A percentile compares a stretch with the other conserved stretches of the same genome.
phyloP scores from a whole-genome alignment of 2,113 vertebrate genomes.

The Anoura caudifer region DNA sequence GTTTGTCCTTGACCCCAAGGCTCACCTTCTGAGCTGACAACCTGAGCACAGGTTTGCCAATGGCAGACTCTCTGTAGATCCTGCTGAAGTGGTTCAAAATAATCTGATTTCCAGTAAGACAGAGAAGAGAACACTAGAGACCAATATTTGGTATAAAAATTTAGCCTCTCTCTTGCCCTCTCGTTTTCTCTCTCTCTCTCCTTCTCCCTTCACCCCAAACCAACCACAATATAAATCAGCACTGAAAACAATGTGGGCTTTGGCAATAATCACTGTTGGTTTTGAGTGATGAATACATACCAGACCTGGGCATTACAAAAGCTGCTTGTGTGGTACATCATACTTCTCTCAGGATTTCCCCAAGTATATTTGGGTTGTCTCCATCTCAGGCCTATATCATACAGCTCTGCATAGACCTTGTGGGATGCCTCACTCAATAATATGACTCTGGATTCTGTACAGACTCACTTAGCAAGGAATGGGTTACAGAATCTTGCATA shows the following conservation, averaged over 20 bases:
- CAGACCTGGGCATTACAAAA: conserved; percentile 78
- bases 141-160: conserved; percentile 67
- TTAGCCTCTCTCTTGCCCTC: conserved; percentile 42
- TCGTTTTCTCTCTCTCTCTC: conserved; percentile 10
- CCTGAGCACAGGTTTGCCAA: not conserved
- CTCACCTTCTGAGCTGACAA: not conserved
- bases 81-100: conserved; percentile 31
- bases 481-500: not conserved
- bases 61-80: not conserved
- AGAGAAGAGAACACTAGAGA: conserved; percentile 59
- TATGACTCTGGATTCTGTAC: not conserved
- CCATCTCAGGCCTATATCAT: not conserved
- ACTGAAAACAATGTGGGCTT: conserved; percentile 81
- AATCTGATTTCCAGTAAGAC: conserved; percentile 6
- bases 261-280: conserved; percentile 77
- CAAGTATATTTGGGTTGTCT: conserved; percentile 56
- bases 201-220: not conserved
- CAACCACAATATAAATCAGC: conserved; percentile 82
- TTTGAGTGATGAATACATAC: conserved; percentile 79
- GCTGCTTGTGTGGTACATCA: conserved; percentile 79
- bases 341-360: conserved; percentile 69
- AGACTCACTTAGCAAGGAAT: not conserved
- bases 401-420: conserved; percentile 34
- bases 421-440: conserved; percentile 58
- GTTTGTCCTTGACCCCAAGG: not conserved